Evolutionary conservation across 2,113 vertebrate species (phyloP).

Genomic region (Rhynchomys soricoides): DNA sequence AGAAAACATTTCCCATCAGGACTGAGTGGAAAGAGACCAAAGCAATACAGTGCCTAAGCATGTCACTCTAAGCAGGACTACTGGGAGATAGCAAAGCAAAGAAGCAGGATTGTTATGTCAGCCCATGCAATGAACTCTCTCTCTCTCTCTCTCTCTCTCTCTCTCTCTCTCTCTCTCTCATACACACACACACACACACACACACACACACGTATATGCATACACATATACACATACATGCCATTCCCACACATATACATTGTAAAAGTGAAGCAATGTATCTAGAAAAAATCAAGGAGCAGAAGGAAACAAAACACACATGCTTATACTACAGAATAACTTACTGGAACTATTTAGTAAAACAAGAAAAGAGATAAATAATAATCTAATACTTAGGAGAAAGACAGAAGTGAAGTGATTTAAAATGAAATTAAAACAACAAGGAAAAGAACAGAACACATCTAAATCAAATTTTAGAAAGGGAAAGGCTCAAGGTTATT

Average conservation of each 20-base stretch:
- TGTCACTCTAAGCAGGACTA: not conserved
- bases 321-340: not conserved
- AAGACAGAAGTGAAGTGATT: not conserved
- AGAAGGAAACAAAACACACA: slow-evolving; percentile 24
- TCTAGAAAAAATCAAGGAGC: not conserved
- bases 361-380: not conserved
- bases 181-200: not conserved
- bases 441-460: not conserved
- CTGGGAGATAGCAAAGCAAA: not conserved
- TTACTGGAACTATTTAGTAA: slow-evolving; percentile 3
- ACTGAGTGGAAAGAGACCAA: not conserved
- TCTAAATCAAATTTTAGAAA: slow-evolving; percentile 19
- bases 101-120: not conserved
- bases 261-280: not conserved
- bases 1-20: not conserved
- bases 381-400: not conserved
- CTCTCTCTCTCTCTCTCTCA: too few species aligned
- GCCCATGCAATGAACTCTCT: not conserved
- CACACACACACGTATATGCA: not conserved
- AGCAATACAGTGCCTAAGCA: not conserved
- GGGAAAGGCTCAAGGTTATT: not conserved
- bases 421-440: slow-evolving; percentile 17
- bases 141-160: too few species aligned
- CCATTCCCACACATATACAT: not conserved
- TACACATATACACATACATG: not conserved